Conservation (phyloP, 2,888 invertebrate genomes). For the Oxyscelio sp. region DNA sequence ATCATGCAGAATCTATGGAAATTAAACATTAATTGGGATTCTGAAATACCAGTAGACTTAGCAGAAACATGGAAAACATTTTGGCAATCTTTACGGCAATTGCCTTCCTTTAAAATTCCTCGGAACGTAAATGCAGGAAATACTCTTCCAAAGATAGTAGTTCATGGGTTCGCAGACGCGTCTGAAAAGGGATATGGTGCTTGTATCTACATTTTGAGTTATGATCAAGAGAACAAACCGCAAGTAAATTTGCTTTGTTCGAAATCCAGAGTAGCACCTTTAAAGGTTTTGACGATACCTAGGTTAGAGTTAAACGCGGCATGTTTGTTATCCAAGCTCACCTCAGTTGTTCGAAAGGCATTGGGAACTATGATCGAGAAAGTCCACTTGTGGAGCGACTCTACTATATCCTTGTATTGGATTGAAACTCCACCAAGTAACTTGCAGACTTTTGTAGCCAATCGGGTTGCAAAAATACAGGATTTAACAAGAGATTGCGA, state of each 20-base stretch:
- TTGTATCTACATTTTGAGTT: slow-evolving; percentile 69
- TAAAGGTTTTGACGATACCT: slow-evolving; percentile 16
- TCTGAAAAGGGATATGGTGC: slow-evolving; percentile 76
- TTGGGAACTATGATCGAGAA: not conserved
- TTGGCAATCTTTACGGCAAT: not conserved
- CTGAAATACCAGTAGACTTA: not conserved
- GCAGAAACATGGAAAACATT: not conserved
- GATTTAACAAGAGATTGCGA: not conserved
- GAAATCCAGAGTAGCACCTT: slow-evolving; percentile 60
- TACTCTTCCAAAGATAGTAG: not conserved
- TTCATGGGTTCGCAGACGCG: slow-evolving; percentile 77
- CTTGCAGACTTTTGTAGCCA: not conserved
- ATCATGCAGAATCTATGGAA: slow-evolving; percentile 60
- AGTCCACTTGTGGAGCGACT: slow-evolving; percentile 15
- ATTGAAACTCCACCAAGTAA: not conserved
- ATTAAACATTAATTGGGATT: slow-evolving; percentile 26
- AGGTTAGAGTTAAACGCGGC: slow-evolving; percentile 40
- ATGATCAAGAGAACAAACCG: not conserved
- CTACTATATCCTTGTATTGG: not conserved
- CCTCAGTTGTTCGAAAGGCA: slow-evolving; percentile 9
- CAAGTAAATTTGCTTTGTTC: slow-evolving; percentile 49
- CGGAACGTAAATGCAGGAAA: slow-evolving; percentile 21
- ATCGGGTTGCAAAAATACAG: not conserved
- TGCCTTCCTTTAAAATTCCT: slow-evolving; percentile 2
- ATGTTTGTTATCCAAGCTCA: not conserved